Conservation (phyloP, 2,113 vertebrate species). For the Cyprinodon variegatus region DNA sequence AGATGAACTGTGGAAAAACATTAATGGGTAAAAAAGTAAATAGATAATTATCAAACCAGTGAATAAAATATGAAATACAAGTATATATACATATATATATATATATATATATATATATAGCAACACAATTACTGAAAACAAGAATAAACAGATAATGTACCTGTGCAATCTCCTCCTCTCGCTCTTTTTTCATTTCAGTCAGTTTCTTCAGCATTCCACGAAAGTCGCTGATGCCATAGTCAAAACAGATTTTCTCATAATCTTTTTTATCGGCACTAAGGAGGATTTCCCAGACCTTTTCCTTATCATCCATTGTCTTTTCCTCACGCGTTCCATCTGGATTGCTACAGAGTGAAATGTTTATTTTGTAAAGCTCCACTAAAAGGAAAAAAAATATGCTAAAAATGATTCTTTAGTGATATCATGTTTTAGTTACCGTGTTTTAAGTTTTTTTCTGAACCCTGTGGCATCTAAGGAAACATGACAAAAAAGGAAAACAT, state of each 20-base stretch:
- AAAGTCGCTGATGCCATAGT: conserved; percentile 87
- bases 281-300: conserved; percentile 89
- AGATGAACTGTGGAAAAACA: conserved; percentile 78
- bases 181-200: conserved; percentile 80
- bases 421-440: conserved; percentile 77
- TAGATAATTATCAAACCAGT: background rate
- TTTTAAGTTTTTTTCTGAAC: conserved; percentile 82
- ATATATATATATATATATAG: background rate
- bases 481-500: background rate
- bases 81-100: background rate
- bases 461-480: conserved; percentile 69
- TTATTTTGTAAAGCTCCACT: background rate
- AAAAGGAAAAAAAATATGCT: background rate
- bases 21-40: background rate
- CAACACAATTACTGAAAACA: too few relatives aligned
- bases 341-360: conserved; percentile 50
- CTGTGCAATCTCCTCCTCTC: conserved; percentile 80
- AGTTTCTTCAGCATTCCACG: conserved; percentile 89
- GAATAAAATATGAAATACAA: background rate
- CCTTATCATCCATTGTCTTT: conserved; percentile 71
- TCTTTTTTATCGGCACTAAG: conserved; percentile 88
- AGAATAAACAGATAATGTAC: conserved; percentile 60
- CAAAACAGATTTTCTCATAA: conserved; percentile 87
- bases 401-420: background rate
- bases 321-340: conserved; percentile 50